Evolutionary conservation across 2,888 invertebrate species (phyloP), one percentile per base, ranked within the genome.

Genomic region (Cancer borealis): DNA sequence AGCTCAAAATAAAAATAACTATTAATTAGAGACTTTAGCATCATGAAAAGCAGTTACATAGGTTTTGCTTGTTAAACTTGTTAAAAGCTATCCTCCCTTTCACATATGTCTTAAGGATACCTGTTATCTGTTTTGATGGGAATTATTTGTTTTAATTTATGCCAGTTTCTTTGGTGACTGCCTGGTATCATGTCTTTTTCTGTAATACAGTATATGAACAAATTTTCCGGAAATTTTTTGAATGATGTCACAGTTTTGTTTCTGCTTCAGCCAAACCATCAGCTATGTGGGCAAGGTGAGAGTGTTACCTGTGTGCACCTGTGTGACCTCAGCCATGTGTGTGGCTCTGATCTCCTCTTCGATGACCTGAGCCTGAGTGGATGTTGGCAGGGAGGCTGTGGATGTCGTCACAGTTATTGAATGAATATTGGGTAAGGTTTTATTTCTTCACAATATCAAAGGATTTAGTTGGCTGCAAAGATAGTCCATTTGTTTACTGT

Each of bases 261-360:
- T 30, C 14, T 84, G 84, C 3, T 39, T 39, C 14, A 39, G 17
- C 84, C 12, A 39, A 30, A n/a, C 73, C 21, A 21, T 26, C 26
- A 26, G 10, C 12, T n/a, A 8, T 88, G 88, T 30, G 88, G 46
- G 8, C 47, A 47, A 46, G 39, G 88, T 47, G 88, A 79, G 8
- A 14, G 79, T 49, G 84, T 94, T 95, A 95, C 95, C 95, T 95
- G 95, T 73, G 84, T 92, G 91, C 73, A 93, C 91, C 60, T 94
- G 93, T 93, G 94, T 92, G 47, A 90, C 88, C 45, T 95, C 93
- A 45, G 95, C 94, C 73, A n/a, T 92, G 93, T 91, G 93, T 92
- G 88, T 93, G 92, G 92, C 90, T 90, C 60, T 91, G 73, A 26
- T 21, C 88, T 91, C 94, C 91, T 94, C 94, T 60, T 79, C 79